Percentiles rank a stretch among this genome's conserved stretches.
Evolutionary conservation across 2,797 vertebrate genomes (phyloP).

Genomic region (Phalanger gymnotis): DNA sequence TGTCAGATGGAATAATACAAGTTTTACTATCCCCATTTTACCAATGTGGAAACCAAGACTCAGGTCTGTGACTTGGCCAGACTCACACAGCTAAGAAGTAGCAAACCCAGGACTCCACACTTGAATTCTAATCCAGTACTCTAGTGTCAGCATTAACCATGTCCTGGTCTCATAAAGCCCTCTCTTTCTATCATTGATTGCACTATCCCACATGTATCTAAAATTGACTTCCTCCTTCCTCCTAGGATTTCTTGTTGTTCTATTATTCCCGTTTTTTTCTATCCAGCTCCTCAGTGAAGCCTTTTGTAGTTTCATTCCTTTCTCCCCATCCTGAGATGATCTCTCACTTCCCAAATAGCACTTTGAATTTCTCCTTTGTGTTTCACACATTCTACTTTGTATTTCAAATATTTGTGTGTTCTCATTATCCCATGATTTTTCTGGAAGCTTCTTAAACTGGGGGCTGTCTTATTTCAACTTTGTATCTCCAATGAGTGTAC

Average conservation of each 20-base stretch:
- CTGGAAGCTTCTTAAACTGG: neutral
- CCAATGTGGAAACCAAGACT: neutral
- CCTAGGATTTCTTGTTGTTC: neutral
- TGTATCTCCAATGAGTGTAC: neutral
- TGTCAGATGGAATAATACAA: neutral
- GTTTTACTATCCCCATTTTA: neutral
- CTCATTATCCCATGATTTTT: neutral
- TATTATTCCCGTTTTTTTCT: neutral
- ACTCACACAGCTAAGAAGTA: neutral
- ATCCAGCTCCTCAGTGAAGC: neutral
- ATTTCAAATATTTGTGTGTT: neutral
- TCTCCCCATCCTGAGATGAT: neutral
- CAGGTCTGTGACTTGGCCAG: neutral
- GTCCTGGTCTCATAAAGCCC: neutral
- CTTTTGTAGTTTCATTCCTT: neutral
- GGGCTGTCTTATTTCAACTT: neutral
- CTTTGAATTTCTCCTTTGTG: neutral
- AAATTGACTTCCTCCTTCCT: neutral
- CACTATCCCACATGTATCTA: neutral
- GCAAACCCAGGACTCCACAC: neutral
- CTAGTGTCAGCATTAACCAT: neutral
- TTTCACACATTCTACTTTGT: neutral
- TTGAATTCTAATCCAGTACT: neutral
- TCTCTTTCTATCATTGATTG: neutral
- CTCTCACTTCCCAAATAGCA: neutral